Base-by-base conservation (phyloP, 2,888 invertebrate species). In the Rambutsinella grinnellia region DNA sequence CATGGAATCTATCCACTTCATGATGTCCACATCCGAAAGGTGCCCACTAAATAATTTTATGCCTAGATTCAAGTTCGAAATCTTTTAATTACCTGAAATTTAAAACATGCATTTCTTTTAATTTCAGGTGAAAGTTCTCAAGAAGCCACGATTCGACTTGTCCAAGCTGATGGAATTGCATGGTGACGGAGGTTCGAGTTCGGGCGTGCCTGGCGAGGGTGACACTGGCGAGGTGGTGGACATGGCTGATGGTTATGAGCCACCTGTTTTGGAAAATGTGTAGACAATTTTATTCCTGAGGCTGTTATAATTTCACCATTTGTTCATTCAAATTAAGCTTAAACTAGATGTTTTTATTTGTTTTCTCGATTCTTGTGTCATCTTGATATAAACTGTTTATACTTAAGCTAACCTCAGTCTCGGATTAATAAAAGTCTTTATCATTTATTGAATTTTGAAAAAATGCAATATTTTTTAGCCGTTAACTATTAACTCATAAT, bases 1-100 rank as follows among this genome's bases (percentile, higher is more conserved):
- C 96, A 96, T 86, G 94, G 94, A 81, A 97, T 97, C 87, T 99
- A 98, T 87, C 99, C 99, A 0, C 91, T 99, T 17, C 94, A 99
- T 84, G 99, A 99, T 89, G 99, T 99, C 0, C 97, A 94, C 90
- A 96, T 99, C 86, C 93, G 99, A 84, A 99, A 99, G 91, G 95
- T 93, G 86, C 79, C 87, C 84, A 17, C 17, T 23, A 62, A 56
- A n/a, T n/a, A n/a, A 26, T 58, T 21, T 17, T 15, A 58, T 5
- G 21, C 28, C 10, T 58, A 1, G 44, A 36, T 28, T 36, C n/a
- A n/a, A n/a, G n/a, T n/a, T n/a, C n/a, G 56, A 3, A 13, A 21
- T 19, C 10, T 17, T 17, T 15, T 15, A 15, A 6, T 58, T 68
- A n/a, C n/a, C n/a, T n/a, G n/a, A n/a, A n/a, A n/a, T n/a, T n/a